These are phyloP conservation scores for Myiotriccus ornatus DNA, from an alignment of 2,797 vertebrate species.

Conservation along the genomic window DNA sequence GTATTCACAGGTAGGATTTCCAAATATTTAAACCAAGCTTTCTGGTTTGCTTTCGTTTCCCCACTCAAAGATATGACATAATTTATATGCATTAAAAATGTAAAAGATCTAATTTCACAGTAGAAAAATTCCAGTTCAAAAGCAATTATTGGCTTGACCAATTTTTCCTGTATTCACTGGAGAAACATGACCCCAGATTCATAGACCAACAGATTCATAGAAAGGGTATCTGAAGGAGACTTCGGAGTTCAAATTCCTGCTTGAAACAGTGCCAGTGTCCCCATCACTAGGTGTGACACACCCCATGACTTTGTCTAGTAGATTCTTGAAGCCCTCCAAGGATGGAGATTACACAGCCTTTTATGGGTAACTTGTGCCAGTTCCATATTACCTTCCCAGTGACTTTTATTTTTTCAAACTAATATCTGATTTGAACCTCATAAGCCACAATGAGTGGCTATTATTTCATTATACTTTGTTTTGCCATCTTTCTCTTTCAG, in stretches of 20 bases:
- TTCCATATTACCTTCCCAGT: not conserved
- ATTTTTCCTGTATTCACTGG: not conserved
- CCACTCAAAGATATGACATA: not conserved
- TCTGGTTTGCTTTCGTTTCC: not conserved
- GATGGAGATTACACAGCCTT: not conserved
- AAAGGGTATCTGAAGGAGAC: not conserved
- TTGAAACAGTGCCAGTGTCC: not conserved
- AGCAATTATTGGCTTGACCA: not conserved
- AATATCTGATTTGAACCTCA: not conserved
- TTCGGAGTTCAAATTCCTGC: not conserved
- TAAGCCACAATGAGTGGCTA: not conserved
- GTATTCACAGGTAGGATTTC: not conserved
- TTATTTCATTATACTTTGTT: not conserved
- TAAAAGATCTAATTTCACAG: not conserved
- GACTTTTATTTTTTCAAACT: not conserved
- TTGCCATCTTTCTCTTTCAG: not conserved
- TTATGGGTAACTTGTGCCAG: not conserved
- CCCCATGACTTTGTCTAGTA: accelerated
- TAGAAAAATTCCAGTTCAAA: not conserved
- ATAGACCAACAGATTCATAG: not conserved
- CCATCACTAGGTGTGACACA: not conserved
- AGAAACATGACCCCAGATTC: not conserved
- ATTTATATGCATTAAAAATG: not conserved
- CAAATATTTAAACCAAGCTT: slow-evolving; percentile 15
- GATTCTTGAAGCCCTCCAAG: not conserved